Evolutionary conservation across 2,888 invertebrate genomes (phyloP).

Genomic region (Fragum fragum): DNA sequence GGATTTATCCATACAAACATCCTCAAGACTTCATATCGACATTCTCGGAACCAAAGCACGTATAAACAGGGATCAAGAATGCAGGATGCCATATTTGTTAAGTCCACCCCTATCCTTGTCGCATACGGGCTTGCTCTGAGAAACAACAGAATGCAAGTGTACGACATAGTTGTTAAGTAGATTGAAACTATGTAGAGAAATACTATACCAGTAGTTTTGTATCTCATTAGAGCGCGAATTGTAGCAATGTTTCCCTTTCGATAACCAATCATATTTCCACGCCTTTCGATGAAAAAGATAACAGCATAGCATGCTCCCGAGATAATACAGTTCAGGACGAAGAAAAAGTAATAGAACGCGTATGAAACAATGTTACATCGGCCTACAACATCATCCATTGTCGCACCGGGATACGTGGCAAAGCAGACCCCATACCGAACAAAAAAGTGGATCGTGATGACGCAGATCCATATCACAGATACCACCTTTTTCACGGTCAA

Average conservation of each 20-base stretch:
- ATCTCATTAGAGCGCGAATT: constrained; percentile 11
- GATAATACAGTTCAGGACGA: not conserved
- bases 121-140: constrained; percentile 1
- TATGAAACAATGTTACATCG: constrained; percentile 32
- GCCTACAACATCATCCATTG: constrained; percentile 36
- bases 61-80: no score
- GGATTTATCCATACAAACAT: not conserved
- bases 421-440: constrained; percentile 35
- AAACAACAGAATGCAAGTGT: constrained; percentile 7
- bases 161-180: constrained; percentile 19
- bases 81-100: constrained; percentile 1
- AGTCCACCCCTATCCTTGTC: not conserved
- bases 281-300: constrained; percentile 40
- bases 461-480: constrained; percentile 17
- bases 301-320: constrained; percentile 25
- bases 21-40: constrained; percentile 9
- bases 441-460: constrained; percentile 13
- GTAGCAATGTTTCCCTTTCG: not conserved
- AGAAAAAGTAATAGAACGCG: constrained; percentile 16
- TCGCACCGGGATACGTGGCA: not conserved
- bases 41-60: constrained; percentile 13
- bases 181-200: constrained; percentile 36
- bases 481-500: constrained; percentile 10
- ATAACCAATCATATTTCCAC: not conserved
- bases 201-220: constrained; percentile 41